A percentile compares a stretch with the other conserved stretches of the same genome.
Evolutionary conservation across 2,888 invertebrate genomes (phyloP).

Genomic region (Autographa pulchrina): DNA sequence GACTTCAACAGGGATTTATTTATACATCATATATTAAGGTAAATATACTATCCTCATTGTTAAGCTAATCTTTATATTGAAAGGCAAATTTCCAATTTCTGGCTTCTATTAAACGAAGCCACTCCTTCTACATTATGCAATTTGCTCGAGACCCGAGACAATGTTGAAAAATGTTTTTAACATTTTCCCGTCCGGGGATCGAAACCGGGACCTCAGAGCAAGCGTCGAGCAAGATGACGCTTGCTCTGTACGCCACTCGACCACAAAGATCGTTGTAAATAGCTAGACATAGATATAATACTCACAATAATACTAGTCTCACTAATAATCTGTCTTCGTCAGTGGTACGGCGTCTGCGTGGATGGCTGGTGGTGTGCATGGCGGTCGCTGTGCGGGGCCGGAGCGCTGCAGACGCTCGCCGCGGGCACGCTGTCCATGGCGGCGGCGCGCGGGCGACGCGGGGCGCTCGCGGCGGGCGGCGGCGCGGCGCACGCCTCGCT

Average conservation of each 20-base stretch:
- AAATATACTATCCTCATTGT: conserved; percentile 38
- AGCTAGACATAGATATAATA: too few relatives aligned
- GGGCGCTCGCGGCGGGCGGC: conserved; percentile 94
- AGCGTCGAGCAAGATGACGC: too few relatives aligned
- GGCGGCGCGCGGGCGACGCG: conserved; percentile 92
- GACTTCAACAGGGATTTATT: conserved; percentile 95
- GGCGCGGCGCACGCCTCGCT: conserved; percentile 95
- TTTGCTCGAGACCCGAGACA: too few relatives aligned
- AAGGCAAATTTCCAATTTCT: too few relatives aligned
- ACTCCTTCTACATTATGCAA: too few relatives aligned
- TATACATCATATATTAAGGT: conserved; percentile 95
- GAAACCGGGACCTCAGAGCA: too few relatives aligned
- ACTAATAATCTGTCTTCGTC: conserved; percentile 39
- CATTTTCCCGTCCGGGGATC: too few relatives aligned
- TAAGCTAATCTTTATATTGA: background rate
- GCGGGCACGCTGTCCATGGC: conserved; percentile 95
- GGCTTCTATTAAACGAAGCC: too few relatives aligned
- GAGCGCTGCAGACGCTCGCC: conserved; percentile 93
- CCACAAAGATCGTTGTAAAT: too few relatives aligned
- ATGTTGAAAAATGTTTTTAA: too few relatives aligned
- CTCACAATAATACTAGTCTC: too few relatives aligned
- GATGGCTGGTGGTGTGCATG: conserved; percentile 93
- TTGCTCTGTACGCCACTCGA: too few relatives aligned
- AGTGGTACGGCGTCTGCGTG: conserved; percentile 96
- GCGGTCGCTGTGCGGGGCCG: conserved; percentile 93